Evolutionary conservation across 1,140 invertebrate species (phyloP).

Genomic region (Trachymyrmex cornetzi): DNA sequence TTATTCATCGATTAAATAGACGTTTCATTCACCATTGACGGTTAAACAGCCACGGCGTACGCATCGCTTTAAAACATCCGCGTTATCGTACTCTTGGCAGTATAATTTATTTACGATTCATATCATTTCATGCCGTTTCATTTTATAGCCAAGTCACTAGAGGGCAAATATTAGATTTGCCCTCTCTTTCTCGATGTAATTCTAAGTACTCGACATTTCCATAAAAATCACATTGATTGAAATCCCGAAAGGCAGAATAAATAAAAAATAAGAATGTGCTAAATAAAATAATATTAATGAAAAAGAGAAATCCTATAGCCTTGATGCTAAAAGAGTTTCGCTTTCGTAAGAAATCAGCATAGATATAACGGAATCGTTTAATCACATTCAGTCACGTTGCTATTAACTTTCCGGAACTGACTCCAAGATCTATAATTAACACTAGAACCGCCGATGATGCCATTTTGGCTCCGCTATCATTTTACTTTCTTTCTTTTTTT

Average conservation of each 20-base stretch:
- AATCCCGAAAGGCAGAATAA: neutral
- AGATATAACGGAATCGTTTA: no score
- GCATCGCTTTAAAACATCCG: neutral
- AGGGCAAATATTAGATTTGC: constrained; percentile 2
- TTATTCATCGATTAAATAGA: constrained; percentile 40
- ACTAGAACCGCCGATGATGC: no score
- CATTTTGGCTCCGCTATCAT: no score
- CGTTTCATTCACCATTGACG: constrained; percentile 50
- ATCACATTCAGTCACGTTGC: no score
- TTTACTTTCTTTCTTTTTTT: no score
- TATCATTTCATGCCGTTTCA: constrained; percentile 1
- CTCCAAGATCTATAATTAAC: no score
- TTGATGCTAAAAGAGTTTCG: neutral
- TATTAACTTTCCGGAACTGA: no score
- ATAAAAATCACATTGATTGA: neutral
- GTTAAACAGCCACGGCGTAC: constrained; percentile 53
- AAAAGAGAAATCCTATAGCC: constrained; percentile 3
- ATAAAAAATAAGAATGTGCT: neutral
- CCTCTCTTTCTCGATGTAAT: neutral
- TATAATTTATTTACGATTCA: constrained; percentile 17
- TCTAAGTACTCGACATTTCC: neutral
- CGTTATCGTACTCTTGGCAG: neutral
- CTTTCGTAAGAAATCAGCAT: no score
- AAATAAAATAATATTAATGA: neutral
- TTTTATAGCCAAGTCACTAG: neutral